Percentiles rank a stretch among this genome's conserved stretches.
phyloP scores from a whole-genome alignment of 1,140 invertebrate genomes.

The Drosophila insularis region DNA sequence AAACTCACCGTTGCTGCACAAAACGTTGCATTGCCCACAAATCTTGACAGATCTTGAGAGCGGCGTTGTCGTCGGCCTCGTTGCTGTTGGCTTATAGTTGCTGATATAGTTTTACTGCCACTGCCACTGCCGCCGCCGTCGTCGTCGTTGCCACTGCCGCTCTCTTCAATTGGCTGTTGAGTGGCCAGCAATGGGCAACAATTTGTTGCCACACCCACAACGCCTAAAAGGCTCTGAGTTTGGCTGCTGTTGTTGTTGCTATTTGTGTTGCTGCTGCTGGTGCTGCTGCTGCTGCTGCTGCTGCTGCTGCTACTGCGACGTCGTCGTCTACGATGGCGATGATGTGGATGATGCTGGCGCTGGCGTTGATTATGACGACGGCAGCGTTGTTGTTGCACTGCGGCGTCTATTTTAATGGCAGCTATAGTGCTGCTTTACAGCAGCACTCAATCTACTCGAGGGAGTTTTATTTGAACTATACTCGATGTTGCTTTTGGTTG shows the following conservation, averaged over 20 bases:
- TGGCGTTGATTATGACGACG: slow-evolving; percentile 79
- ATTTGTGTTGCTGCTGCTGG: slow-evolving; percentile 23
- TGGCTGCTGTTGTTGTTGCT: background rate
- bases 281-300: slow-evolving; percentile 21
- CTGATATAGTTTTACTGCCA: slow-evolving; percentile 15
- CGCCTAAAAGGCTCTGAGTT: slow-evolving; percentile 10
- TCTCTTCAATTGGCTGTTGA: slow-evolving; percentile 46
- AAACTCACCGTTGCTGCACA: slow-evolving; percentile 80
- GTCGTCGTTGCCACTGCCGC: slow-evolving; percentile 40
- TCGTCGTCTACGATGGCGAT: slow-evolving; percentile 77
- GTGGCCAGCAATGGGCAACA: slow-evolving; percentile 55
- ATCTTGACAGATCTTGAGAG: slow-evolving; percentile 69
- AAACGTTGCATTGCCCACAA: slow-evolving; percentile 82
- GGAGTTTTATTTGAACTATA: slow-evolving; percentile 13
- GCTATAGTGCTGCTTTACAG: slow-evolving; percentile 78
- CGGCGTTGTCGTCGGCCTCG: slow-evolving; percentile 53
- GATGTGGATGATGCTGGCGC: slow-evolving; percentile 74
- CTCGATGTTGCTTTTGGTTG: slow-evolving; percentile 27
- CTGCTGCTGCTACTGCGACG: slow-evolving; percentile 48
- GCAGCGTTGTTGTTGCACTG: slow-evolving; percentile 77
- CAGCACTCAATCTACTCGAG: slow-evolving; percentile 65
- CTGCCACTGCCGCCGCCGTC: slow-evolving; percentile 27
- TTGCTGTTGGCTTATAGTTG: slow-evolving; percentile 44
- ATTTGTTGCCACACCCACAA: slow-evolving; percentile 28
- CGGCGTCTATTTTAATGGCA: slow-evolving; percentile 80